Conservation (phyloP, 2,113 vertebrate genomes). For the Accipiter cooperii region DNA sequence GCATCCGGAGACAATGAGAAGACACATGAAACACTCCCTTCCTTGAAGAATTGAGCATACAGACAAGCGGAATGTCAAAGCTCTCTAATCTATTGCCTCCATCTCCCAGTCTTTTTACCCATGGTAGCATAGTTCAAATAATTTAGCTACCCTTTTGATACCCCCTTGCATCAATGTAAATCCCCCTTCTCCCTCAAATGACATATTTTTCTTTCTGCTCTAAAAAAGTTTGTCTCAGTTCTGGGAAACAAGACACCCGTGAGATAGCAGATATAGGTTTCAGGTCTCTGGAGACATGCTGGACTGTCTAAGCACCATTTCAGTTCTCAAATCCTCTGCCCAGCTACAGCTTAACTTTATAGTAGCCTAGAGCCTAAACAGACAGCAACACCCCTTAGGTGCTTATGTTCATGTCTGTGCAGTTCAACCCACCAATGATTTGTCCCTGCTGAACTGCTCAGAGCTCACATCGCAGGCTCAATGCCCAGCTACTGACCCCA, state of each 20-base stretch:
- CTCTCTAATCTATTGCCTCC: background rate
- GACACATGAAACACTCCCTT: background rate
- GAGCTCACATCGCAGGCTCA: background rate
- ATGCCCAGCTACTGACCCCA: rapidly evolving
- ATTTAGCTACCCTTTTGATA: background rate
- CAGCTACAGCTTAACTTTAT: background rate
- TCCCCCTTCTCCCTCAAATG: background rate
- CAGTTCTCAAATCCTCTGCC: background rate
- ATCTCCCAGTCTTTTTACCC: background rate
- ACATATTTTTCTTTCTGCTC: background rate
- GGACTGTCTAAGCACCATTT: background rate
- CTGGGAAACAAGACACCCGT: rapidly evolving
- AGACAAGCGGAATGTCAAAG: background rate
- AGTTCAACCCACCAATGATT: rapidly evolving
- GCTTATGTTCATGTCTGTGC: background rate
- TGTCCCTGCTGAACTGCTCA: background rate
- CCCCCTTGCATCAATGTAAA: background rate
- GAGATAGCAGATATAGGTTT: background rate
- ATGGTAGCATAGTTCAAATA: background rate
- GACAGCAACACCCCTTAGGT: background rate
- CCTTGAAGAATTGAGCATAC: background rate
- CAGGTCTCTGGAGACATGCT: background rate
- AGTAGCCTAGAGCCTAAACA: background rate
- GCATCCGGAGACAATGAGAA: background rate
- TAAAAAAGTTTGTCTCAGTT: background rate